A percentile compares a stretch with the other conserved stretches of the same genome.
phyloP scores from a whole-genome alignment of 2,113 vertebrate genomes.

The Coreoperca whiteheadi region DNA sequence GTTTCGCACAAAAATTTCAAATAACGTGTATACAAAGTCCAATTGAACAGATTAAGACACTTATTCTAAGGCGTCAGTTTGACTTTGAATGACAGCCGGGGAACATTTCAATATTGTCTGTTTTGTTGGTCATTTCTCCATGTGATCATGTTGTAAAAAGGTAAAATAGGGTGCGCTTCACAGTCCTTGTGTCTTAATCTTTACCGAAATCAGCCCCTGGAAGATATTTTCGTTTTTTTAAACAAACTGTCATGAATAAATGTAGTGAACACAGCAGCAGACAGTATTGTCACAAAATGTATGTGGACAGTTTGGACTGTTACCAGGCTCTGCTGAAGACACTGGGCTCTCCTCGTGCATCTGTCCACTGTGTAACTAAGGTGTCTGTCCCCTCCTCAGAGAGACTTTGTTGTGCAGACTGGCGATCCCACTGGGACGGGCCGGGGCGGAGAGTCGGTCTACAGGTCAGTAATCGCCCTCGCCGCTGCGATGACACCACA shows the following conservation, averaged over 20 bases:
- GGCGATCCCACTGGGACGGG: slow-evolving; percentile 96
- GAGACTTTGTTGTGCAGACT: slow-evolving; percentile 95
- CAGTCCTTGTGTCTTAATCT: no score
- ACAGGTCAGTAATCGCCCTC: slow-evolving; percentile 85
- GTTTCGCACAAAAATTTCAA: no score
- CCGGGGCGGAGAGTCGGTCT: slow-evolving; percentile 95
- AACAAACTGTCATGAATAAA: no score
- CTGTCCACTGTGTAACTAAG: no score
- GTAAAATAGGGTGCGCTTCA: no score
- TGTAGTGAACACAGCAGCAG: not conserved
- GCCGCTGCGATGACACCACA: rapidly evolving
- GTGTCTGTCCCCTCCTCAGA: slow-evolving; percentile 78
- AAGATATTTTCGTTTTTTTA: no score
- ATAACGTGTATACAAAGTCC: no score
- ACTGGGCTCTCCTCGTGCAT: not conserved
- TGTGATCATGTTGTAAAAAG: not conserved
- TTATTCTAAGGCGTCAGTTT: no score
- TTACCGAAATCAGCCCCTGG: no score
- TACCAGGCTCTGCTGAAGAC: not conserved
- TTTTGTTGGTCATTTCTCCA: not conserved
- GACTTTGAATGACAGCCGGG: no score
- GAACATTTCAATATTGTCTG: no score
- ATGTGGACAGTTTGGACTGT: not conserved
- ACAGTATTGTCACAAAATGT: not conserved
- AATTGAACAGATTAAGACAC: no score